Conservation (phyloP, 1,140 invertebrate genomes). For the Dinoponera quadriceps region DNA sequence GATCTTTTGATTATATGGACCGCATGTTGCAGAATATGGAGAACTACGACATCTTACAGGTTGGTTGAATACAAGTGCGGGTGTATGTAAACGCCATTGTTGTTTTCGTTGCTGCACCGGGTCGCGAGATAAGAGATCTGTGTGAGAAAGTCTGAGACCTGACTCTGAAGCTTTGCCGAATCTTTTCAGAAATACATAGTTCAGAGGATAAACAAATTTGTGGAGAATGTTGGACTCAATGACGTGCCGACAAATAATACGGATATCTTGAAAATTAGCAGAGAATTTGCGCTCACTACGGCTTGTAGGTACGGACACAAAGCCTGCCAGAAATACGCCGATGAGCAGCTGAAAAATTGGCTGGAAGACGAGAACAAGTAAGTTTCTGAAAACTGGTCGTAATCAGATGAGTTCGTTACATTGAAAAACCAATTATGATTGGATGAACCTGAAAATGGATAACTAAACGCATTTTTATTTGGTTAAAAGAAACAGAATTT, state of each 20-base stretch:
- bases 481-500: no score
- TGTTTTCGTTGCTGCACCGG: background rate
- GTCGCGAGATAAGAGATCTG: background rate
- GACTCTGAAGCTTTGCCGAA: background rate
- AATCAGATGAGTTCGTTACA: background rate
- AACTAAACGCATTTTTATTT: no score
- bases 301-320: slow-evolving; percentile 89
- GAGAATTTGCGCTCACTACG: slow-evolving; percentile 88
- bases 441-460: no score
- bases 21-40: slow-evolving; percentile 76
- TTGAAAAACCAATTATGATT: background rate
- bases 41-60: slow-evolving; percentile 46
- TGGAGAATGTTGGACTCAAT: fast-evolving
- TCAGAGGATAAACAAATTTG: background rate
- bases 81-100: no score
- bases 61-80: slow-evolving; percentile 25
- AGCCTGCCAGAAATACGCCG: slow-evolving; percentile 88
- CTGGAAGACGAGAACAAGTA: slow-evolving; percentile 79
- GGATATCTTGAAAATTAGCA: slow-evolving; percentile 87
- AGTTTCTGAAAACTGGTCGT: background rate
- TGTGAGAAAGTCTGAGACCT: background rate
- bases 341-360: slow-evolving; percentile 89
- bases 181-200: slow-evolving; percentile 52
- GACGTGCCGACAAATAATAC: slow-evolving; percentile 80
- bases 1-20: slow-evolving; percentile 86